Base-by-base conservation (phyloP, 2,797 vertebrate genomes). In the Paedocypris micromegethes region DNA sequence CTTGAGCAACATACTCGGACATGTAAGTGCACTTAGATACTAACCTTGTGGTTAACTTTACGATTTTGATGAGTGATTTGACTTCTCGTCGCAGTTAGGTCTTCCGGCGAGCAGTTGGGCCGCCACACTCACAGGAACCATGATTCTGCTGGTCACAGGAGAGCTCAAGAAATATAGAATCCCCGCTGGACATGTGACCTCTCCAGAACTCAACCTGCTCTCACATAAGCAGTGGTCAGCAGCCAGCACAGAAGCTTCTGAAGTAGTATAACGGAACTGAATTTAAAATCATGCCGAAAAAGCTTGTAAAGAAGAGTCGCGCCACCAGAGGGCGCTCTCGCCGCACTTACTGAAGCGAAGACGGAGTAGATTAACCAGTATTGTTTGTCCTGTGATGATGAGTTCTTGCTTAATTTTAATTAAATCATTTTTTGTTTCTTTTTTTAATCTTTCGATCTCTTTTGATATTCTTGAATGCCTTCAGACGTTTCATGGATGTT, bases 31-130 rank as follows among this genome's bases (percentile, higher is more conserved):
- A 53, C 37, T 43, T 40, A 37, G 42, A 54, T 61, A 47, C 61
- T 23, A 23, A 23, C 23, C 23, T 23, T 23, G 23, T 23, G 23
- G 23, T 23, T 23, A 23, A 23, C 23, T 23, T 23, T 23, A 23
- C 23, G 23, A 23, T 23, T 23, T 23, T 23, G 23, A 23, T 23
- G 23, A 23, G 23, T 23, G 23, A 23, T 23, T 23, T 58, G 54
- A 9, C 5, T 8, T 55, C 6, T 43, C 4, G 9, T 50, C 45
- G 41, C 76, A 89, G 89, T 65, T 88, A 64, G 86, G 83, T 58
- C 83, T 89, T 75, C 88, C 89, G 82, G 85, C 87, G 74, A 84
- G 82, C 83, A 90, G 88, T 51, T 89, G 84, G 88, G 84, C 84
- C 43, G 74, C 88, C 3, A 88, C 87, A 4, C 68, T 89, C 52